Evolutionary conservation across 2,113 vertebrate genomes (phyloP).

Genomic region (Planiliza haematocheilus): DNA sequence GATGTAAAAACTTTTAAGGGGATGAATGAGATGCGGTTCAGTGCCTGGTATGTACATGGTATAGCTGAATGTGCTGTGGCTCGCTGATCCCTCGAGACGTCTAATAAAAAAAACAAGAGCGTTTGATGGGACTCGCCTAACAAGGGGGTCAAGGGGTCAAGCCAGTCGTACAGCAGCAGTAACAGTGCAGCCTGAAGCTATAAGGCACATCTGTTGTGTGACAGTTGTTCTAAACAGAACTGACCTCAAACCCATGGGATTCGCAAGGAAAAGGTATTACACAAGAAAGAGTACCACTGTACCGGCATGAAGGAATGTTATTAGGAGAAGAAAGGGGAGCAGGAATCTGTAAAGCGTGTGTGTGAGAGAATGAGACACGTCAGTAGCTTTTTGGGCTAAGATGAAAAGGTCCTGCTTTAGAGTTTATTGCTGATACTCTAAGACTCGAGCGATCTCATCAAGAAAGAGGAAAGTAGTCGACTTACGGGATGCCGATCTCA

Average conservation of each 20-base stretch:
- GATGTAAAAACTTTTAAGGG: slow-evolving; percentile 21
- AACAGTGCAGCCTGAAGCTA: slow-evolving; percentile 20
- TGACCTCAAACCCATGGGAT: slow-evolving; percentile 44
- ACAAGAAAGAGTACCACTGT: slow-evolving; percentile 5
- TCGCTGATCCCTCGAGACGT: slow-evolving; percentile 11
- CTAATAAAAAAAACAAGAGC: not conserved
- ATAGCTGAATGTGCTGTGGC: not conserved
- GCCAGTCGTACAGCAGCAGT: slow-evolving; percentile 16
- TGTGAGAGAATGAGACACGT: not conserved
- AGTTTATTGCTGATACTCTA: not conserved
- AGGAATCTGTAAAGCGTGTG: not conserved
- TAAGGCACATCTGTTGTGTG: slow-evolving; percentile 30
- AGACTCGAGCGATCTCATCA: not conserved
- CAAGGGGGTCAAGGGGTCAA: slow-evolving; percentile 20
- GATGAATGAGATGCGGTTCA: slow-evolving; percentile 7
- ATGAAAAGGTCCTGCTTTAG: not conserved
- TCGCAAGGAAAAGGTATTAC: slow-evolving; percentile 36
- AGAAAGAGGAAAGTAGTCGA: slow-evolving; percentile 53
- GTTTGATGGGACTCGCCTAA: slow-evolving; percentile 32
- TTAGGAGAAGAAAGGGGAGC: not conserved
- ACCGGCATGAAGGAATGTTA: slow-evolving; percentile 47
- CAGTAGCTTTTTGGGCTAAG: no score
- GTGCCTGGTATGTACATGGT: slow-evolving; percentile 6
- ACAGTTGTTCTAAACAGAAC: slow-evolving; percentile 38
- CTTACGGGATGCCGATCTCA: slow-evolving; percentile 97